Evolutionary conservation across 2,888 invertebrate species (phyloP), one percentile per base, ranked within the genome.

Genomic region (Eilema caniola): DNA sequence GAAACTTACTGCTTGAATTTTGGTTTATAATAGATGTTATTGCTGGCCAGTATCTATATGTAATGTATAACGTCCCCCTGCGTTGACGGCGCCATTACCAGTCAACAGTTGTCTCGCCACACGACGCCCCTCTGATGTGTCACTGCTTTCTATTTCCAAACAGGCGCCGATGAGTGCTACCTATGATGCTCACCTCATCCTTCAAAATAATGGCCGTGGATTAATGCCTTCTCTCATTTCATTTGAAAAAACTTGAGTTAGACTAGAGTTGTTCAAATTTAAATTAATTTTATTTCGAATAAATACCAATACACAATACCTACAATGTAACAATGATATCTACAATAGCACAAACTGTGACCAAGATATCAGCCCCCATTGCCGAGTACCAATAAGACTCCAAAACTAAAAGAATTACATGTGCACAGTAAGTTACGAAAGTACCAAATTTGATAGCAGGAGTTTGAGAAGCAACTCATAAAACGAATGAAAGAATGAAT

Each of bases 81-180:
- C 74, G 72, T 70, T 73, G 81, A 68, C 81, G 86, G 81, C 85
- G 85, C 84, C 87, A 79, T 77, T 76, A 23, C 14, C 53, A 72
- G 78, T 74, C 83, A 80, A 78, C 78, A 78, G 74, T 82, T 83
- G 83, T 88, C 88, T 82, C 88, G 85, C 85, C 89, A 75, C 62
- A 74, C 74, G 81, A 71, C 84, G 83, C 78, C 80, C 85, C 81
- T 85, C 76, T 79, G 79, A 87, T 93, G 92, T 92, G 93, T 93
- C 92, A 93, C 88, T 79, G 81, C 89, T 90, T 92, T 93, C 93
- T 94, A 93, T 93, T 92, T 92, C 86, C 79, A 90, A 85, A 78
- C 85, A 84, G 92, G 90, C 91, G 92, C 92, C 91, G 80, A 80
- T 86, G 86, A 86, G 83, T 85, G 83, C 82, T 80, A 84, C 84